phyloP scores from a whole-genome alignment of 1,140 invertebrate species.

The Melitaea cinxia region DNA sequence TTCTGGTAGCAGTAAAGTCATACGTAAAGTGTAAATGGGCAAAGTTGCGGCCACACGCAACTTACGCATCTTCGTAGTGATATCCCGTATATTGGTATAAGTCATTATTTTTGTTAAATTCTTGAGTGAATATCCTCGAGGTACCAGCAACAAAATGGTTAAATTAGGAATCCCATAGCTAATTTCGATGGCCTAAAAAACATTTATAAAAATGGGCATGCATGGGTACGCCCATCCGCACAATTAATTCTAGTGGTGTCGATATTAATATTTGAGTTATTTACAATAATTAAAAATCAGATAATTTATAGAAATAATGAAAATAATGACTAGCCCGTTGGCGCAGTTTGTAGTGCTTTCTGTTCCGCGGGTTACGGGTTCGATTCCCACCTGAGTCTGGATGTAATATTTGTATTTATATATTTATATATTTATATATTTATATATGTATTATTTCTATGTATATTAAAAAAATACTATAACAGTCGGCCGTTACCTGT shows the following conservation, averaged over 20 bases:
- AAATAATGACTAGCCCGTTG: too few species aligned
- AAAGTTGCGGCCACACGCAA: conserved; percentile 55
- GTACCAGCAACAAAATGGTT: conserved; percentile 54
- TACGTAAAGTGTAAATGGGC: conserved; percentile 68
- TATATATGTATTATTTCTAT: too few species aligned
- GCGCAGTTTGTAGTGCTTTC: too few species aligned
- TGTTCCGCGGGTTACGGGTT: too few species aligned
- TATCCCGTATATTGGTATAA: conserved; percentile 31
- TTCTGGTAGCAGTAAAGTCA: conserved; percentile 65
- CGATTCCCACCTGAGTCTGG: too few species aligned
- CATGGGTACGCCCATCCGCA: too few species aligned
- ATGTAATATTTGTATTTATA: too few species aligned
- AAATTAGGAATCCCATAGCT: conserved; percentile 58
- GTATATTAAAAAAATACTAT: too few species aligned
- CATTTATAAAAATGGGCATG: background rate
- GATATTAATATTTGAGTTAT: background rate
- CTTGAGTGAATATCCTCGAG: conserved; percentile 46
- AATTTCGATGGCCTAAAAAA: conserved; percentile 64
- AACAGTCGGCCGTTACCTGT: too few species aligned
- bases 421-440: too few species aligned
- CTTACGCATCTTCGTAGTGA: conserved; percentile 44
- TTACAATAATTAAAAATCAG: too few species aligned
- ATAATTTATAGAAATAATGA: too few species aligned
- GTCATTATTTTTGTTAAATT: conserved; percentile 38
- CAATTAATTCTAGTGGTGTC: background rate